Evolutionary conservation across 2,797 vertebrate genomes (phyloP).

Genomic region (Dermochelys coriacea): DNA sequence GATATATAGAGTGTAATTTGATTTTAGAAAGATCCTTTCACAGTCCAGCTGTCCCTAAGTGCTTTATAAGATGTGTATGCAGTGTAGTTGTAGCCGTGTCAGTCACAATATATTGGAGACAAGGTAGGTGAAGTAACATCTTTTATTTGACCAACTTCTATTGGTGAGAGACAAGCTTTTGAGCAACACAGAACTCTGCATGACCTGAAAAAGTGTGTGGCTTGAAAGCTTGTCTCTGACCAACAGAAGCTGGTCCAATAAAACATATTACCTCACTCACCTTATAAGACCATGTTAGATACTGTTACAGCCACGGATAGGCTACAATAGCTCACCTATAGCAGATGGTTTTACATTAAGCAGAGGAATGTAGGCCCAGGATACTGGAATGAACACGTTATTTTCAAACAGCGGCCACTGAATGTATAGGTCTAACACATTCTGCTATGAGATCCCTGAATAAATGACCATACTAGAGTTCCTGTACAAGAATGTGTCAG

Average conservation of each 20-base stretch:
- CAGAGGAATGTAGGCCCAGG: background rate
- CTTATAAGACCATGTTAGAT: background rate
- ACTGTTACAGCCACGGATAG: fast-evolving
- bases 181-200: background rate
- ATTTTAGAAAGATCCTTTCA: background rate
- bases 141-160: background rate
- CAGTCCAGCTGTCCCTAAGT: background rate
- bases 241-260: too few species aligned
- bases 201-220: background rate
- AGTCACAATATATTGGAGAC: background rate
- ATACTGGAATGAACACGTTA: background rate
- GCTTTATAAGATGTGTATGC: background rate
- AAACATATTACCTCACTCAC: background rate
- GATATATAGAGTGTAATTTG: background rate
- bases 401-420: fast-evolving
- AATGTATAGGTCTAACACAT: background rate
- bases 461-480: background rate
- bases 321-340: background rate
- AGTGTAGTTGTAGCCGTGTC: background rate
- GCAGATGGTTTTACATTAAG: background rate
- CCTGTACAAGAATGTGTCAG: background rate
- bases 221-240: too few species aligned
- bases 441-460: background rate
- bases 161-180: background rate
- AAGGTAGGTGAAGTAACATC: background rate